A percentile compares a stretch with the other conserved stretches of the same genome.
Evolutionary conservation across 2,113 vertebrate genomes (phyloP).

Genomic region (Equus quagga): DNA sequence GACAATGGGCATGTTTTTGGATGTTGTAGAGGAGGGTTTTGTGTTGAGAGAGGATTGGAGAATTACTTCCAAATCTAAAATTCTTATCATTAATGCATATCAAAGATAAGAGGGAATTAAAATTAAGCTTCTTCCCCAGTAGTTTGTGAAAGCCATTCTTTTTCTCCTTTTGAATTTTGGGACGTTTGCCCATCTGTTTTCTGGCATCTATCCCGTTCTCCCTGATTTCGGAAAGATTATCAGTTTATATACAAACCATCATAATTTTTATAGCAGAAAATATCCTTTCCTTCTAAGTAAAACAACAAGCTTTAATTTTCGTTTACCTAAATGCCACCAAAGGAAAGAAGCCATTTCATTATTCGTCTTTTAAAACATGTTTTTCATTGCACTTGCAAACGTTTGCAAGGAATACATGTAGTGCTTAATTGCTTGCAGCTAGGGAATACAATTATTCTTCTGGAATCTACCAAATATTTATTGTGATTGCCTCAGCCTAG

Average conservation of each 20-base stretch:
- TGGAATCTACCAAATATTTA: slow-evolving; percentile 78
- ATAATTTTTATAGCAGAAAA: slow-evolving; percentile 47
- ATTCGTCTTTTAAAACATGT: slow-evolving; percentile 55
- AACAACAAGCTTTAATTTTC: slow-evolving; percentile 68
- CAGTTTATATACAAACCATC: slow-evolving; percentile 18
- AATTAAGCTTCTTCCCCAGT: neutral
- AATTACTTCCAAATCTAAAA: slow-evolving; percentile 11
- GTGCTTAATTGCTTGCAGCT: slow-evolving; percentile 65
- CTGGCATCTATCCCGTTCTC: slow-evolving; percentile 32
- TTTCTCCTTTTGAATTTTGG: slow-evolving; percentile 24
- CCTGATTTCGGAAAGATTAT: slow-evolving; percentile 52
- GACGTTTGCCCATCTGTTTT: neutral
- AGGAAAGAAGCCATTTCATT: slow-evolving; percentile 61
- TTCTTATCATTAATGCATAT: neutral
- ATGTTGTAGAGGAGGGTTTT: neutral
- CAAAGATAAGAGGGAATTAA: neutral
- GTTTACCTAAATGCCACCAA: slow-evolving; percentile 60
- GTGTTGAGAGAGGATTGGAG: neutral
- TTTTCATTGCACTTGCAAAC: slow-evolving; percentile 62
- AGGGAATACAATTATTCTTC: slow-evolving; percentile 71
- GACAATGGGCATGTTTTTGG: neutral
- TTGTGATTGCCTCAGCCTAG: slow-evolving; percentile 54
- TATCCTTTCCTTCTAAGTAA: slow-evolving; percentile 37
- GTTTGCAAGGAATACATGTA: slow-evolving; percentile 72
- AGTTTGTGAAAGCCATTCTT: slow-evolving; percentile 6